Evolutionary conservation across 2,797 vertebrate genomes (phyloP).

Genomic region (Scyliorhinus canicula): DNA sequence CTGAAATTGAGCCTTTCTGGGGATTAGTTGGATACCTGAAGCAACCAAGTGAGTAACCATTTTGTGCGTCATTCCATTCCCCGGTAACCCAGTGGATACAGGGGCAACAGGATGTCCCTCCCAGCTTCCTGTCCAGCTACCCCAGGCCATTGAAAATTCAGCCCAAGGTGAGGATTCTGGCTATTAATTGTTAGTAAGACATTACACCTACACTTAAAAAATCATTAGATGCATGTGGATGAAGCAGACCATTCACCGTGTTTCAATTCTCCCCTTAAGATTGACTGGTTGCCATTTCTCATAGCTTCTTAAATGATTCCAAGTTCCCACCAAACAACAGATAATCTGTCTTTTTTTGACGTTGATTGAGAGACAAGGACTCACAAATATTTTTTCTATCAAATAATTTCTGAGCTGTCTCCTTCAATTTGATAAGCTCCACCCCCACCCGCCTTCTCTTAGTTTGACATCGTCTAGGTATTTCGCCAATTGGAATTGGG

Average conservation of each 20-base stretch:
- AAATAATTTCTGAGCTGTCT: not conserved
- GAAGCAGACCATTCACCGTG: not conserved
- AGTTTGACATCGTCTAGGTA: not conserved
- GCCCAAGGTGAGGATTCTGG: not conserved
- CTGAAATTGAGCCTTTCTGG: too few relatives aligned
- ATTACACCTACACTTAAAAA: not conserved
- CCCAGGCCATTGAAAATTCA: too few relatives aligned
- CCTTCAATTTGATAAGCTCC: not conserved
- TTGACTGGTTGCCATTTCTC: not conserved
- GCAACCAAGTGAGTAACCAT: too few relatives aligned
- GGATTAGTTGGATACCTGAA: too few relatives aligned
- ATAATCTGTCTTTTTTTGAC: not conserved
- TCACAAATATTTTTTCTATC: not conserved
- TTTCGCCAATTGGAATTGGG: not conserved
- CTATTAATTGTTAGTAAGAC: not conserved
- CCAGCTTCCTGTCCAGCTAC: too few relatives aligned
- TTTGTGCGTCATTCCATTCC: too few relatives aligned
- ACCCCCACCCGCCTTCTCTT: not conserved
- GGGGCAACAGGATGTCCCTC: too few relatives aligned
- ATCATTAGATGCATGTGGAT: not conserved
- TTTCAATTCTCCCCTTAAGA: not conserved
- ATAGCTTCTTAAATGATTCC: not conserved
- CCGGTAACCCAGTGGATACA: too few relatives aligned
- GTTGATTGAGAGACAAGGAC: not conserved
- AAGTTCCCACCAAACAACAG: too few relatives aligned